These are phyloP conservation scores for Arctia plantaginis DNA, from an alignment of 2,888 invertebrate species.

Conservation along the genomic window DNA sequence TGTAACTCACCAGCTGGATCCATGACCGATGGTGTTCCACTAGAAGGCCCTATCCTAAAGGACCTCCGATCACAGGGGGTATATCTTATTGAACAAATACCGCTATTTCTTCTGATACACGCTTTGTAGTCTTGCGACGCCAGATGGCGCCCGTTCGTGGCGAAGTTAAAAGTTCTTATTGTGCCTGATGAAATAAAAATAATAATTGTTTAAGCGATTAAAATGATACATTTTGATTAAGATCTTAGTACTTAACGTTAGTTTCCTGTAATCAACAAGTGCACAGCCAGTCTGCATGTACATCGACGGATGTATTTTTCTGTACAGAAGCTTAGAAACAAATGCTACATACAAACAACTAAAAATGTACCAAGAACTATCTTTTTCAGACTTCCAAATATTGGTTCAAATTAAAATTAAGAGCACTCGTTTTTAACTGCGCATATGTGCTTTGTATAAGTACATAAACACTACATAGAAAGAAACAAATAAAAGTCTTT, in stretches of 20 bases:
- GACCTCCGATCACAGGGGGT: conserved; percentile 91
- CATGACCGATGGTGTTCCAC: conserved; percentile 47
- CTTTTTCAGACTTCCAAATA: too few relatives aligned
- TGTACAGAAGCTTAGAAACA: too few relatives aligned
- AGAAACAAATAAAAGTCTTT: not conserved
- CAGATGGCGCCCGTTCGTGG: conserved; percentile 92
- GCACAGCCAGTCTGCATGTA: too few relatives aligned
- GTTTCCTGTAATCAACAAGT: too few relatives aligned
- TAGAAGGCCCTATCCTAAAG: conserved; percentile 89
- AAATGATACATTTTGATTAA: not conserved
- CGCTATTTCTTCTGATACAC: conserved; percentile 90
- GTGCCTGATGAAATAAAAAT: conserved; percentile 71
- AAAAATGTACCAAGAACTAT: too few relatives aligned
- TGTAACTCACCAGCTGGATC: conserved; percentile 62
- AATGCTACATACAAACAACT: too few relatives aligned
- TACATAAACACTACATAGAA: too few relatives aligned
- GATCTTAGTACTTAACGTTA: not conserved
- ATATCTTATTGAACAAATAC: conserved; percentile 92
- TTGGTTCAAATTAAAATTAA: too few relatives aligned
- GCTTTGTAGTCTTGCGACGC: conserved; percentile 92
- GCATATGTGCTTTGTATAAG: too few relatives aligned
- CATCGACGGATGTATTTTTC: too few relatives aligned
- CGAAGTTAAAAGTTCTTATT: conserved; percentile 92
- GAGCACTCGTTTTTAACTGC: too few relatives aligned
- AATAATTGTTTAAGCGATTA: not conserved